These are phyloP conservation scores for Laupala kohalensis DNA, from an alignment of 1,140 invertebrate genomes.

Conservation along the genomic window DNA sequence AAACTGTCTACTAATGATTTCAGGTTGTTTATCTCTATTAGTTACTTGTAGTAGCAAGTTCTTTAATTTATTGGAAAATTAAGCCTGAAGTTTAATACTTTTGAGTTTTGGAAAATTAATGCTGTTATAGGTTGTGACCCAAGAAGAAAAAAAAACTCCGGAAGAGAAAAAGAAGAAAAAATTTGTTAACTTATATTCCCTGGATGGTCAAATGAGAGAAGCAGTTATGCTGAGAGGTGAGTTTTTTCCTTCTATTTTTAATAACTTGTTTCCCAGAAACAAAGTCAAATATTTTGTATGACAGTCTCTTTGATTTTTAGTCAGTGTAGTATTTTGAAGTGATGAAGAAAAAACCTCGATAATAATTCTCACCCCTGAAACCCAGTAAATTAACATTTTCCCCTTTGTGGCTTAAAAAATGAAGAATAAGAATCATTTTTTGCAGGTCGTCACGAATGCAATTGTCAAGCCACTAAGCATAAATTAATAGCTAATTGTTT, in stretches of 20 bases:
- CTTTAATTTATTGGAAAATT: not conserved
- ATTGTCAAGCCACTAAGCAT: slow-evolving; percentile 88
- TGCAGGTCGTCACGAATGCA: slow-evolving; percentile 70
- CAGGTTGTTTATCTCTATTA: not conserved
- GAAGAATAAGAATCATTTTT: slow-evolving; percentile 6
- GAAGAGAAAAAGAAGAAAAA: slow-evolving; percentile 38
- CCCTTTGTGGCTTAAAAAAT: not conserved
- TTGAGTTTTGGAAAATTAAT: not conserved
- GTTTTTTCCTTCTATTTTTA: not conserved
- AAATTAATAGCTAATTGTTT: slow-evolving; percentile 86
- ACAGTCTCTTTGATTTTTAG: not conserved
- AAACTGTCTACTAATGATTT: not conserved
- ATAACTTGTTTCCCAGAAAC: too few species aligned
- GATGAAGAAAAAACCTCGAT: not conserved
- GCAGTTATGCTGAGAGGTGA: slow-evolving; percentile 50
- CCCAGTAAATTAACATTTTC: slow-evolving; percentile 2
- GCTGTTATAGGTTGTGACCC: not conserved
- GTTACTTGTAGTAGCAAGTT: too few species aligned
- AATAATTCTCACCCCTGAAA: not conserved
- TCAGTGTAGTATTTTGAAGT: not conserved
- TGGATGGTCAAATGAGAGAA: slow-evolving; percentile 52
- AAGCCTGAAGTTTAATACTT: not conserved
- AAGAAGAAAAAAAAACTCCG: too few species aligned
- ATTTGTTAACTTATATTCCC: slow-evolving; percentile 59
- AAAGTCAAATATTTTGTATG: not conserved